A percentile compares a stretch with the other conserved stretches of the same genome.
phyloP scores from a whole-genome alignment of 2,888 invertebrate species.

The Cephonodes hylas region DNA sequence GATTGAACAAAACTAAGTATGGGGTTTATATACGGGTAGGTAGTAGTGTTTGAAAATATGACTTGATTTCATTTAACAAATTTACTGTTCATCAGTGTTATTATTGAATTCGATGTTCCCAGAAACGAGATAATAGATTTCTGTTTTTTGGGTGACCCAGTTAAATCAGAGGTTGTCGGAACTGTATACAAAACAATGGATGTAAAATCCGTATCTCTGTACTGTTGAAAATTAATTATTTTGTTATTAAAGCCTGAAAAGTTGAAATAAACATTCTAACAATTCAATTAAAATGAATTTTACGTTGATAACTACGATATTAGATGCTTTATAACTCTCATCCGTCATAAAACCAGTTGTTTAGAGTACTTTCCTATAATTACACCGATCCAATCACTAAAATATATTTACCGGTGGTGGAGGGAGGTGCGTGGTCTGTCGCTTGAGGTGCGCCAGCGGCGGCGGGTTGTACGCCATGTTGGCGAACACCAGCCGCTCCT shows the following conservation, averaged over 20 bases:
- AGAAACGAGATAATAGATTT: not conserved
- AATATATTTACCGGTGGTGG: conserved; percentile 83
- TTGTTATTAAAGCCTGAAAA: not conserved
- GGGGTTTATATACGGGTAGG: no score
- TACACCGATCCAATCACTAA: no score
- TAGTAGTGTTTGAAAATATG: no score
- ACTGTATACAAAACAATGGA: not conserved
- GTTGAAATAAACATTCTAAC: no score
- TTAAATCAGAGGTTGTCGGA: not conserved
- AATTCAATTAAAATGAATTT: no score
- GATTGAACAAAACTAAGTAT: no score
- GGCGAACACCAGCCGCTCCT: conserved; percentile 96
- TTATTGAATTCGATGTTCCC: not conserved
- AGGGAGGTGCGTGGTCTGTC: conserved; percentile 83
- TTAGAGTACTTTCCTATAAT: no score
- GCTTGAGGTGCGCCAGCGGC: conserved; percentile 89
- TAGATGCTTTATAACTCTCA: no score
- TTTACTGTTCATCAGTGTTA: no score
- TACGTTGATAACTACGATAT: no score
- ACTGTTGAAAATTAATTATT: not conserved
- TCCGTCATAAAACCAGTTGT: no score
- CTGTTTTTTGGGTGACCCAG: not conserved
- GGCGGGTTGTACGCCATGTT: conserved; percentile 96
- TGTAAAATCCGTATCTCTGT: not conserved
- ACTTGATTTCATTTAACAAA: no score